A percentile compares a stretch with the other conserved stretches of the same genome.
phyloP scores from a whole-genome alignment of 2,113 vertebrate species.

The Ceyx cyanopectus region DNA sequence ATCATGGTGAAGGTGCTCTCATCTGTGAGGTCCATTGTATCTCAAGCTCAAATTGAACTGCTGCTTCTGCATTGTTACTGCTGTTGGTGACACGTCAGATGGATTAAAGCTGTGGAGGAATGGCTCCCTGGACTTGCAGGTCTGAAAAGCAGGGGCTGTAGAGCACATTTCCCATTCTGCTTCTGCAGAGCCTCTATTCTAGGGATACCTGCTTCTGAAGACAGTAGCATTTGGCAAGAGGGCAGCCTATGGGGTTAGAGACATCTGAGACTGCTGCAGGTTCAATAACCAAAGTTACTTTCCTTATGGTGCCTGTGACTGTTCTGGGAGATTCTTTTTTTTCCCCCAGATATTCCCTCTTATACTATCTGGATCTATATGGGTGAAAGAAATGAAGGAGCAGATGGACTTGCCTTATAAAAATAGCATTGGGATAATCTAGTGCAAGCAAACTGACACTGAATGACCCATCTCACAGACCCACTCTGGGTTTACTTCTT shows the following conservation, averaged over 20 bases:
- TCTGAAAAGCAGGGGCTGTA: neutral
- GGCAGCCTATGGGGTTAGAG: neutral
- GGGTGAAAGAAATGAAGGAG: slow-evolving; percentile 28
- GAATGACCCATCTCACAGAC: slow-evolving; percentile 25
- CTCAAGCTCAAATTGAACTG: neutral
- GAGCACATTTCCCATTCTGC: fast-evolving
- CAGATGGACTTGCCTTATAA: slow-evolving; percentile 6
- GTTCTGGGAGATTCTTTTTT: neutral
- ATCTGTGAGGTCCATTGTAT: neutral
- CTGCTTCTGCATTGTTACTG: neutral
- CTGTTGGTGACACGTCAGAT: neutral
- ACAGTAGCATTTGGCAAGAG: fast-evolving
- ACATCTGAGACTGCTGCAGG: neutral
- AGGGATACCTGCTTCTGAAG: neutral
- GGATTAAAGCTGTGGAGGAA: neutral
- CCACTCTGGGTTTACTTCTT: neutral
- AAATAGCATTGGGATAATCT: neutral
- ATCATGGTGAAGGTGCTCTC: neutral
- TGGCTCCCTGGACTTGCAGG: neutral
- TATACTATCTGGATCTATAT: neutral
- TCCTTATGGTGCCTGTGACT: neutral
- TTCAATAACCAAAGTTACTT: neutral
- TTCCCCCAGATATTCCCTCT: neutral
- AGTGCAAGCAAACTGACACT: neutral
- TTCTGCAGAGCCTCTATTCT: fast-evolving